Conservation (phyloP, 1,140 invertebrate species). For the Drosophila sechellia region DNA sequence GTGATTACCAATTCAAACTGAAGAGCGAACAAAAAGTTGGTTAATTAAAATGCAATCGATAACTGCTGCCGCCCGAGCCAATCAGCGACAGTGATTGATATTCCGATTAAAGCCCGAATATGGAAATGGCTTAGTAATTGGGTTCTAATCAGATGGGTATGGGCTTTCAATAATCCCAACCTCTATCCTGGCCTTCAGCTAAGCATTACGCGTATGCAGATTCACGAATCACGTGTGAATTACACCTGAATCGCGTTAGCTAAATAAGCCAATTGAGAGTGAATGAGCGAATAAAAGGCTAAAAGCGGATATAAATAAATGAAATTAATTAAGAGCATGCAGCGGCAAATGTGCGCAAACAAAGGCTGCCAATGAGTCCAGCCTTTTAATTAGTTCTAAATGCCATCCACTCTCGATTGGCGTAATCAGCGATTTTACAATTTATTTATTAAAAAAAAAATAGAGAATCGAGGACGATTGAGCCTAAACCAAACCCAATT, state of each 20-base stretch:
- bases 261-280: slow-evolving; percentile 43
- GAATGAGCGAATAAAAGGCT: slow-evolving; percentile 29
- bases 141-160: slow-evolving; percentile 29
- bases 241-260: slow-evolving; percentile 12
- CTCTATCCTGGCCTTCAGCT: slow-evolving; percentile 12
- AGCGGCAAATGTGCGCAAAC: slow-evolving; percentile 25
- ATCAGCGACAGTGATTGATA: slow-evolving; percentile 36
- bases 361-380: slow-evolving; percentile 30
- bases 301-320: slow-evolving; percentile 38
- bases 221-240: slow-evolving; percentile 1
- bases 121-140: slow-evolving; percentile 28
- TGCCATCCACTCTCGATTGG: slow-evolving; percentile 33
- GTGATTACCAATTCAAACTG: slow-evolving; percentile 47
- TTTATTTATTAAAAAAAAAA: slow-evolving; percentile 28
- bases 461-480: slow-evolving; percentile 17
- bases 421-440: slow-evolving; percentile 50
- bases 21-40: slow-evolving; percentile 64
- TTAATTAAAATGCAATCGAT: slow-evolving; percentile 75
- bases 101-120: slow-evolving; percentile 13
- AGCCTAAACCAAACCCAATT: slow-evolving; percentile 22
- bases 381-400: slow-evolving; percentile 61
- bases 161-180: slow-evolving; percentile 6
- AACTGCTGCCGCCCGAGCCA: slow-evolving; percentile 52
- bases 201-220: slow-evolving; percentile 8
- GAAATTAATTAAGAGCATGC: slow-evolving; percentile 37